Evolutionary conservation across 2,888 invertebrate genomes (phyloP), one percentile per base, ranked within the genome.

Genomic region (Spisula solida): DNA sequence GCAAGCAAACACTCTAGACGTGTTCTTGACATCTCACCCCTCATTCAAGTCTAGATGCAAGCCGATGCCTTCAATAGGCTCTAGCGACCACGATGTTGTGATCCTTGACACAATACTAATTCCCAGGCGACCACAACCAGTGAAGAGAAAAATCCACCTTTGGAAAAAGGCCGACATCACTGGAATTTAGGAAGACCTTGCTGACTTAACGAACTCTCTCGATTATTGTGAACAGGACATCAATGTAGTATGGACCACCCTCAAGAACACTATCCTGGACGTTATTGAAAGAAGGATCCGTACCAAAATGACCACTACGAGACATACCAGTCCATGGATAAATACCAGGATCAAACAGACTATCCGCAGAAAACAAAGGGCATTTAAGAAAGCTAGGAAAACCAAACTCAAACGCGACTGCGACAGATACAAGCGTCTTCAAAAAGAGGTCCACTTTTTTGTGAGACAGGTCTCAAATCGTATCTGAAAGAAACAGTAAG

Each of bases 31-130:
- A 18, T 81, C 85, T 51, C 88, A 89, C 48, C 89, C 89, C 18
- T 80, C 70, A 34, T 88, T 84, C 34, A 89, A 51, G 29, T 34
- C 55, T 0, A 56, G 87, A 4, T 89, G 91, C 47, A 89, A 88
- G 70, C 85, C 88, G 0, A 25, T 88, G 70, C 88, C 88, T 0
- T 80, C 87, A 8, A 88, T 88, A 16, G 79, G 85, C 0, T 82
- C 83, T 29, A 87, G 88, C 75, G 91, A 91, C 79, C 87, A 91
- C 48, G 91, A 89, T 66, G 87, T 89, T 25, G 87, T 91, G 18
- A 78, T 89, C 2, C 85, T 79, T 78, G 87, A 91, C 41, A 51
- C 79, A 16, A 16, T 83, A 1, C 48, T 87, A 16, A 25, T 56
- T 60, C 31, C 86, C 31, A 41, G n/a, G 20, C 79, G 89, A 48